Conservation (phyloP, 2,797 vertebrate genomes). For the Chromis chromis region DNA sequence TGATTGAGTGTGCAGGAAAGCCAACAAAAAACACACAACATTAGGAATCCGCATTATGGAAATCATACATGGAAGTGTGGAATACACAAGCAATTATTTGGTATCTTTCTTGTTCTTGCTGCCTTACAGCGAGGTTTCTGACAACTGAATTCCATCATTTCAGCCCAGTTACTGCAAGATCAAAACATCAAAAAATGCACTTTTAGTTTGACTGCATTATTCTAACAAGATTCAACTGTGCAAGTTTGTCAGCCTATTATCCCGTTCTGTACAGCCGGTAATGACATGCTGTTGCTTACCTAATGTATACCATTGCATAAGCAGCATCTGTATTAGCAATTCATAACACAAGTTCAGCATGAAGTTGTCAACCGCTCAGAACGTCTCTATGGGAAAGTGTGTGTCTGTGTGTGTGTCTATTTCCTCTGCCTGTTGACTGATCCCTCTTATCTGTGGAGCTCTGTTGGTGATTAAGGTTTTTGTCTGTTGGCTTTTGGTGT, state of each 20-base stretch:
- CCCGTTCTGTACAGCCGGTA: constrained; percentile 7
- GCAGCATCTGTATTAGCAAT: constrained; percentile 44
- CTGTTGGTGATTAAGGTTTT: constrained; percentile 53
- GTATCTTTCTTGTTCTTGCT: background rate
- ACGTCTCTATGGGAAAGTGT: constrained; percentile 34
- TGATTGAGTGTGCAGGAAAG: background rate
- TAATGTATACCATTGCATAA: constrained; percentile 29
- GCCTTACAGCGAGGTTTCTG: background rate
- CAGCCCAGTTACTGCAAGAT: background rate
- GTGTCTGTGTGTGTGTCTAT: background rate
- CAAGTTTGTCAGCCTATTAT: constrained; percentile 33
- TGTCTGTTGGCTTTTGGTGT: constrained; percentile 39
- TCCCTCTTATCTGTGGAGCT: constrained; percentile 50
- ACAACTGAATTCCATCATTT: background rate
- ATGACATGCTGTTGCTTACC: constrained; percentile 37
- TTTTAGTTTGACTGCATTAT: constrained; percentile 23
- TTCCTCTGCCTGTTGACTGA: constrained; percentile 43
- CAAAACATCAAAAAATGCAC: constrained; percentile 8
- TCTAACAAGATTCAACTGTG: constrained; percentile 17
- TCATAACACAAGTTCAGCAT: constrained; percentile 36
- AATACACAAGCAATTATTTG: constrained; percentile 1
- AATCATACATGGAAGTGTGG: background rate
- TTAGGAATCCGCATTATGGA: background rate
- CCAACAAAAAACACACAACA: background rate
- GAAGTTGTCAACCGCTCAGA: constrained; percentile 40